phyloP scores from a whole-genome alignment of 2,113 vertebrate species.

The Corythoichthys intestinalis region DNA sequence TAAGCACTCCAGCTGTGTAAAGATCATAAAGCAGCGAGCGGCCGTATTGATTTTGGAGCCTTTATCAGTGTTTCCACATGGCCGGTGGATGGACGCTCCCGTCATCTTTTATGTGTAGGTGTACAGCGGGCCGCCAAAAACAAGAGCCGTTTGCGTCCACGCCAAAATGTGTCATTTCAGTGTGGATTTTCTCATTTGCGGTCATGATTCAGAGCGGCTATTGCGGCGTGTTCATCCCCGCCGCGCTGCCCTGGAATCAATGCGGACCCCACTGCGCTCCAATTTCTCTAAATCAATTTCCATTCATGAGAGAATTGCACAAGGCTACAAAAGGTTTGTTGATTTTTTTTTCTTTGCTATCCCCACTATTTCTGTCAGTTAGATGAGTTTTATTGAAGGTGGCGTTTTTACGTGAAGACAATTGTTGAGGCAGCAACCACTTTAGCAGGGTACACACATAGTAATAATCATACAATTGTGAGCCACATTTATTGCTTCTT shows the following conservation, averaged over 20 bases:
- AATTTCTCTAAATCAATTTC: conserved; percentile 33
- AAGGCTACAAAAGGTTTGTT: conserved; percentile 2
- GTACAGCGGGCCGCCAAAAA: conserved; percentile 43
- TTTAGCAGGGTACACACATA: background rate
- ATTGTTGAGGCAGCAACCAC: background rate
- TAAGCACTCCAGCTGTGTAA: conserved; percentile 56
- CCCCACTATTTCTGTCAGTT: background rate
- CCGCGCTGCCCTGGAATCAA: conserved; percentile 9
- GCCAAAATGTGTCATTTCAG: conserved; percentile 10
- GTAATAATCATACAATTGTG: background rate
- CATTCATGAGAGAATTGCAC: conserved; percentile 13
- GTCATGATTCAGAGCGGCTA: conserved; percentile 26
- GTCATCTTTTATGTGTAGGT: conserved; percentile 59
- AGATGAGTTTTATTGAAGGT: background rate
- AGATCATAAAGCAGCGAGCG: conserved; percentile 63
- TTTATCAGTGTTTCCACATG: conserved; percentile 58
- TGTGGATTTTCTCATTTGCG: conserved; percentile 28
- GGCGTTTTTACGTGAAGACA: background rate
- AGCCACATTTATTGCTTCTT: background rate
- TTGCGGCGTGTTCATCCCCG: conserved; percentile 5
- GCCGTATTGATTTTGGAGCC: conserved; percentile 57
- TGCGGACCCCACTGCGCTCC: background rate
- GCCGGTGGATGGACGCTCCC: conserved; percentile 40
- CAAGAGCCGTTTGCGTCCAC: conserved; percentile 10
- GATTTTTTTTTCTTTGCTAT: background rate